These are phyloP conservation scores for Cheirogaleus major DNA, from an alignment of 2,797 vertebrate species.

Conservation along the genomic window DNA sequence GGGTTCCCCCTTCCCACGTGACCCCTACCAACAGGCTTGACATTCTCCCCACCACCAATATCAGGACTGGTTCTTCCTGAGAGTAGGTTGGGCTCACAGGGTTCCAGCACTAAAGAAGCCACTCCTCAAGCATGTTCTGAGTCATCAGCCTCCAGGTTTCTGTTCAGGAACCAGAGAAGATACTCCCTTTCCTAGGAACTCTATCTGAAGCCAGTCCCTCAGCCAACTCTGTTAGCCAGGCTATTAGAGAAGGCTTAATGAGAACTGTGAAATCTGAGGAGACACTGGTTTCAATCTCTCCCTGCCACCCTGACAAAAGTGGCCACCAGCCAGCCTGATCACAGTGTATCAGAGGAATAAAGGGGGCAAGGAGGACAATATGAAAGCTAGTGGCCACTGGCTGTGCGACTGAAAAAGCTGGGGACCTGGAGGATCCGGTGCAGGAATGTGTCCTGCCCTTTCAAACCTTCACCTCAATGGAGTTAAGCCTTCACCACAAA, in stretches of 20 bases:
- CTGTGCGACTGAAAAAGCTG: background rate
- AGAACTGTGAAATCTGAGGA: slow-evolving; percentile 79
- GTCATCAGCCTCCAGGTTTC: slow-evolving; percentile 70
- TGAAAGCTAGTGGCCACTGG: background rate
- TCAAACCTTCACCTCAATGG: background rate
- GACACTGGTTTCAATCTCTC: slow-evolving; percentile 80
- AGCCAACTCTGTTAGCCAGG: slow-evolving; percentile 79
- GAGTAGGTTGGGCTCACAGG: background rate
- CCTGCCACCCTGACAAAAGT: slow-evolving; percentile 76
- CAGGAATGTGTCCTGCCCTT: background rate
- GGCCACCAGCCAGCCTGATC: slow-evolving; percentile 75
- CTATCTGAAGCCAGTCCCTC: slow-evolving; percentile 75
- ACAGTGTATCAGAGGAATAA: slow-evolving; percentile 55
- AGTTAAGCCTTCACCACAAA: background rate
- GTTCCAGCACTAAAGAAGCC: background rate
- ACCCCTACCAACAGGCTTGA: background rate
- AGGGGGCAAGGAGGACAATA: slow-evolving; percentile 12
- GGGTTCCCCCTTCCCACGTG: background rate
- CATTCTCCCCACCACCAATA: background rate
- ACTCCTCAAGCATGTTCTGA: slow-evolving; percentile 59
- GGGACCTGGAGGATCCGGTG: background rate
- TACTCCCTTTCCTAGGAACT: slow-evolving; percentile 60
- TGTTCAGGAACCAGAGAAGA: slow-evolving; percentile 71
- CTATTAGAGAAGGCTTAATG: slow-evolving; percentile 77
- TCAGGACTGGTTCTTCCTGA: background rate